Base-by-base conservation (phyloP, 2,888 invertebrate species). In the Pseudococcus jackbeardsleyi region DNA sequence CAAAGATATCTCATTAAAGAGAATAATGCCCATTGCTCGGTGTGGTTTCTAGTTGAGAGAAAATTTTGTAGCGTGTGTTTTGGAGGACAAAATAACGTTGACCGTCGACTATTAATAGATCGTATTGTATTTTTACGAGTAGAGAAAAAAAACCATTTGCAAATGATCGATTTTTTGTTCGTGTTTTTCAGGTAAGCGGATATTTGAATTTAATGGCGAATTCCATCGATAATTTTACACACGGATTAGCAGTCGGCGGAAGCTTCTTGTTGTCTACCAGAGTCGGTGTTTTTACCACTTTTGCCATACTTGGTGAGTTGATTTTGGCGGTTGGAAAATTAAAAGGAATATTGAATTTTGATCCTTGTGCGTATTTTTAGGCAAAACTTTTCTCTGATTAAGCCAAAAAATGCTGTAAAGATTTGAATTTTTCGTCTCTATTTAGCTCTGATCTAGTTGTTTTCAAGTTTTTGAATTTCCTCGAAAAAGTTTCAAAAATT, bases 161-260 rank as follows among this genome's bases (percentile, higher is more conserved):
- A 72, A 72, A 72, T 26, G n/a, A 59, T 19, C 26, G 12, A 50
- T 72, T 33, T 72, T 72, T 26, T 33, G 12, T 50, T 50, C 64
- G 7, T 79, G 89, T 89, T 90, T 91, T 91, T 11, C 92, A 95
- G 94, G 94, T 97, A 89, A 95, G 97, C 0, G 99, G 99, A 0
- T 99, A 99, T 92, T 93, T 99, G 90, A 99, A 99, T 92, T 93
- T 99, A 90, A 93, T 98, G 93, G 98, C 99, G 4, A 99, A 99
- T 92, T 95, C 97, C 12, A 97, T 99, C 90, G 99, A 99, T 92
- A 99, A 99, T 93, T 99, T 99, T 93, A 98, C 99, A 0, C 99
- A 99, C 92, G 99, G 99, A 0, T 93, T 99, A 89, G 99, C 99
- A 0, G 96, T 99, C 12, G 99, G 98, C n/a, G 99, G 98, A 0